Conservation (phyloP, 2,113 vertebrate genomes). For the Sander lucioperca region DNA sequence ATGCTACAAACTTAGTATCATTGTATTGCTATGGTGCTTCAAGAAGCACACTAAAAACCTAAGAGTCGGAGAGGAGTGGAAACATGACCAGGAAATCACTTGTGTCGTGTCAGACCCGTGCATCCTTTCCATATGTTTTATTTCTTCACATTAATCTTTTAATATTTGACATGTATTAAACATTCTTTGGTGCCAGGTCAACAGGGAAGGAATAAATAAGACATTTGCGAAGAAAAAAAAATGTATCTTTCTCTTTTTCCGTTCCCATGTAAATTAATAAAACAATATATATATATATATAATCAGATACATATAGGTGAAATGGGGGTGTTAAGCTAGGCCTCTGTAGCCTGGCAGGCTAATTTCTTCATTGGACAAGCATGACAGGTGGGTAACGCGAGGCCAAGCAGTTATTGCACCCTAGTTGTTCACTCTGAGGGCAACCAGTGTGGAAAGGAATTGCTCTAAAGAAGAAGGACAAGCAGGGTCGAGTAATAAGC, state of each 20-base stretch:
- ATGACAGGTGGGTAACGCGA: conserved; percentile 12
- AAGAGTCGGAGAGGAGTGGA: too few species aligned
- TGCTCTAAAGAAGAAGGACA: conserved; percentile 3
- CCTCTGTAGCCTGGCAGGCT: neutral
- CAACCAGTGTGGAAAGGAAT: conserved; percentile 21
- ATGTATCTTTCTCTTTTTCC: neutral
- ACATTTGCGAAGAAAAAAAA: neutral
- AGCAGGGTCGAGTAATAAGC: neutral
- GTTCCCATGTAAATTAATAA: conserved; percentile 10
- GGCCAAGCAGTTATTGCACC: conserved; percentile 11
- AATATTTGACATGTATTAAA: neutral
- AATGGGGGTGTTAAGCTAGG: neutral
- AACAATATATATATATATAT: neutral
- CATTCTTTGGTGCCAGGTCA: neutral
- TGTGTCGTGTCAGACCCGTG: neutral
- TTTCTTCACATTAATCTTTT: neutral
- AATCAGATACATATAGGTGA: too few species aligned
- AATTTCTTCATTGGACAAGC: conserved; percentile 27
- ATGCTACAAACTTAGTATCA: neutral
- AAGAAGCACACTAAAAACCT: neutral
- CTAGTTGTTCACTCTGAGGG: conserved; percentile 9
- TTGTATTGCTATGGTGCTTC: neutral
- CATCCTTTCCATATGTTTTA: neutral
- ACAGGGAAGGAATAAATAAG: neutral
- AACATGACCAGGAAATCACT: neutral